Evolutionary conservation across 2,797 vertebrate genomes (phyloP), one percentile per base, ranked within the genome.

Genomic region (Mallotus villosus): DNA sequence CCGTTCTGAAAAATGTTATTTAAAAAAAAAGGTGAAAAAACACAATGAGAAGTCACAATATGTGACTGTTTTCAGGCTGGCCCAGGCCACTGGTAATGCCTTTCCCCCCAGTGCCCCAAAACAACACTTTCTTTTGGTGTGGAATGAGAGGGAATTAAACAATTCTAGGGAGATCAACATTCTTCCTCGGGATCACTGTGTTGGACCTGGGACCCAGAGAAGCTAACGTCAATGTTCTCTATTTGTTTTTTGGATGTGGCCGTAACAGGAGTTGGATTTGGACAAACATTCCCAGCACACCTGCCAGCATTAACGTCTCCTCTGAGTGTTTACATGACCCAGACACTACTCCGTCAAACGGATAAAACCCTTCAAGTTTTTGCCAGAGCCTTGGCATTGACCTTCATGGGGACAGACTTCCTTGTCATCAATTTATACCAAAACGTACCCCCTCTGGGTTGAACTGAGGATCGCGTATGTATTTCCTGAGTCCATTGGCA

Each of bases 401-500:
- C 7, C 66, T 29, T 19, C n/a, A 25, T 25, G 51, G 24, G 4
- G 59, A 62, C 14, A 62, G 24, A 29, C 24, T 29, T 29, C 4
- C 60, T 29, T 9, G n/a, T 32, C 25, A 67, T 29, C 19, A 27
- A 58, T 21, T 60, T 7, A 25, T 12, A 16, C 17, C 6, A 19
- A 6, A 63, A 82, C 88, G 69, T 78, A 93, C 91, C 64, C 75
- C 53, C 5, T 81, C 57, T 22, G 90, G 73, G 7, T 74, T 83
- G 80, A 92, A 93, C 0, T 34, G 66, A 29, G 94, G 93, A 72
- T 97, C 94, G 14, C 75, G 81, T 65, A 95, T 85, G 5, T 71
- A 76, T 53, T 81, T 81, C 80, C 79, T 94, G n/a, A 94, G 87
- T 60, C 93, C 92, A 2, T 91, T 92, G 12, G 93, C 92, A 81